Evolutionary conservation across 1,140 invertebrate genomes (phyloP).

Genomic region (Ceratosolen fusciceps): DNA sequence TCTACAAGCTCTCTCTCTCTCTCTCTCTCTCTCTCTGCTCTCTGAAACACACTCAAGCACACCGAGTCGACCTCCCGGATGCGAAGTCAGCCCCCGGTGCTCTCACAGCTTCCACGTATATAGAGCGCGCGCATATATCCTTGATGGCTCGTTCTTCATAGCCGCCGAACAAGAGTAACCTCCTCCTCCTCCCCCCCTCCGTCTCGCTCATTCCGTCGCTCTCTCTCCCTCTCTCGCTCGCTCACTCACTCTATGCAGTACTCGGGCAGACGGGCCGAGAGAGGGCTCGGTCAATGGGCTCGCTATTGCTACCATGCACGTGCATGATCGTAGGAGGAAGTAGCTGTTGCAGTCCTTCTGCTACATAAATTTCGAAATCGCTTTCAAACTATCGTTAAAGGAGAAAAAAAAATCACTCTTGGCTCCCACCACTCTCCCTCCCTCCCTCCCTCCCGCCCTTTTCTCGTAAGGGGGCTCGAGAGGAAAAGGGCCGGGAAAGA

Average conservation of each 20-base stretch:
- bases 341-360: slow-evolving; percentile 28
- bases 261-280: too few species aligned
- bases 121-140: neutral
- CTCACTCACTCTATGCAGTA: too few species aligned
- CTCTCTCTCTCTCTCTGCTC: slow-evolving; percentile 15
- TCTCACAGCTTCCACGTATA: slow-evolving; percentile 5
- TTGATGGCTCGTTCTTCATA: slow-evolving; percentile 12
- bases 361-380: slow-evolving; percentile 41
- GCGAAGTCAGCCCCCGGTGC: neutral
- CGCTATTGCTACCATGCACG: too few species aligned
- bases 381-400: slow-evolving; percentile 37
- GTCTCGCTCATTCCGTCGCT: neutral
- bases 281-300: too few species aligned
- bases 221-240: too few species aligned
- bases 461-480: too few species aligned
- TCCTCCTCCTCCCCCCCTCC: neutral
- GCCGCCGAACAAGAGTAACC: neutral
- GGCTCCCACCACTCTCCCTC: slow-evolving; percentile 5
- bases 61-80: neutral
- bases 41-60: neutral
- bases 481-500: neutral
- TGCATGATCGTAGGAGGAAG: slow-evolving; percentile 3
- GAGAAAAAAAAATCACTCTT: too few species aligned
- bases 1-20: slow-evolving; percentile 25
- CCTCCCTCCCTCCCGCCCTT: neutral